Conservation (phyloP, 1,140 invertebrate genomes). For the Drosophila virilis region DNA sequence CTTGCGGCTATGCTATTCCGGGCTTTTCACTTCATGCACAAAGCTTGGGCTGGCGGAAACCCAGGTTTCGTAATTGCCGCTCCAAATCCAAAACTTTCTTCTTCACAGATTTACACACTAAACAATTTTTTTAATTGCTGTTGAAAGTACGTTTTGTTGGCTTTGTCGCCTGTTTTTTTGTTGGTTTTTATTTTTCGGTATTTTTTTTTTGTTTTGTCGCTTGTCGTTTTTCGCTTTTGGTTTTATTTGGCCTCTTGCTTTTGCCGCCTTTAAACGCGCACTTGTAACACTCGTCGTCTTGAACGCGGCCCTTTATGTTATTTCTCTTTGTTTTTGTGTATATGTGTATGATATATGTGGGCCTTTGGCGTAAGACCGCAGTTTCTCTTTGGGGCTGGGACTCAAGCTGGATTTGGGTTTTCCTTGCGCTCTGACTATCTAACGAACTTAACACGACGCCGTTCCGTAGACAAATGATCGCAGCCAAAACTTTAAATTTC, state of each 20-base stretch:
- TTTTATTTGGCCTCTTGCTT: slow-evolving; percentile 12
- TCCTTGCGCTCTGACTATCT: slow-evolving; percentile 59
- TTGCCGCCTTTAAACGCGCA: slow-evolving; percentile 23
- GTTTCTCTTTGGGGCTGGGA: slow-evolving; percentile 25
- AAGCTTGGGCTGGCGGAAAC: slow-evolving; percentile 54
- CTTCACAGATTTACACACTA: slow-evolving; percentile 77
- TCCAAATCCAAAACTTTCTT: slow-evolving; percentile 66
- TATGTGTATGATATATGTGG: background rate
- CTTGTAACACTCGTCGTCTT: slow-evolving; percentile 27
- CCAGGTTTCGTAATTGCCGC: slow-evolving; percentile 62
- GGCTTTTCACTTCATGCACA: slow-evolving; percentile 27
- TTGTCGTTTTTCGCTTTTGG: slow-evolving; percentile 21
- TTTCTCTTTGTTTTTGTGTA: background rate
- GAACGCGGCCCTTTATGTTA: slow-evolving; percentile 27
- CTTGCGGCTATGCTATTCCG: slow-evolving; percentile 15
- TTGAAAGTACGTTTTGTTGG: slow-evolving; percentile 55
- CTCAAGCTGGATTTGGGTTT: background rate
- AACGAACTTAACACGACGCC: slow-evolving; percentile 78
- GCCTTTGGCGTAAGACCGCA: slow-evolving; percentile 17
- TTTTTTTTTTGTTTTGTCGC: slow-evolving; percentile 13
- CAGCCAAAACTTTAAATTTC: slow-evolving; percentile 73
- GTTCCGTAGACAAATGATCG: slow-evolving; percentile 84
- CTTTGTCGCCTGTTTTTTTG: slow-evolving; percentile 37
- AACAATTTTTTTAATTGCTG: slow-evolving; percentile 62
- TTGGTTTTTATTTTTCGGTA: slow-evolving; percentile 1